Base-by-base conservation (phyloP, 2,113 vertebrate species). In the Corythornis vintsioides region DNA sequence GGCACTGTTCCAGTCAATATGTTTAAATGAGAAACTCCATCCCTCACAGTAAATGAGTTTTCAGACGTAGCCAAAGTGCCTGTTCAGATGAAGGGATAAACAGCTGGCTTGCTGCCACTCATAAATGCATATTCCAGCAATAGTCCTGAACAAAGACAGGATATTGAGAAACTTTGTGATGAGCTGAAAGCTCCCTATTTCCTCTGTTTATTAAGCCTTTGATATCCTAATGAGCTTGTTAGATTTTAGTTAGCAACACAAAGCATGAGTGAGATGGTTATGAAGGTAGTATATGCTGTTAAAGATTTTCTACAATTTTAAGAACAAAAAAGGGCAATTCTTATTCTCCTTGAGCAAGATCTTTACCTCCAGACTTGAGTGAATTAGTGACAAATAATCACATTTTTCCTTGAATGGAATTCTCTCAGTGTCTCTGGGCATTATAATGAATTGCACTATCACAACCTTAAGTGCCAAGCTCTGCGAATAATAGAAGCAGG, bases 401-500 rank as follows among this genome's bases (percentile, higher is more conserved):
- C 11, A 2, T 38, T 38, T 38, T 92, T 95, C 25, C 47, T 93
- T 93, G 78, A 96, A 91, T 88, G 47, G 63, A 94, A 74, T 96
- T 90, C 35, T 87, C 50, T 69, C 38, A 65, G 66, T 76, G 13
- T 71, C 75, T 83, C 42, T 21, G 28, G 78, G 83, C 69, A 47
- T 67, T 80, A 63, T 83, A 15, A 42, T 84, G 87, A 88, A 50
- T 81, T 65, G 13, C 4, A 50, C 24, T 75, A 52, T 88, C 86
- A 89, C 25, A 94, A 43, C 53, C 83, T 97, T 50, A 90, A 74
- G 65, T 93, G 93, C 92, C 72, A 11, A 25, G 6, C 42, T 69
- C 60, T 66, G 31, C 29, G 24, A 90, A 88, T 89, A 93, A 85
- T 65, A 83, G 86, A 87, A 75, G 12, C 48, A 35, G 89, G 71